phyloP scores from a whole-genome alignment of 2,797 vertebrate species.

The Sebastes vulpes region DNA sequence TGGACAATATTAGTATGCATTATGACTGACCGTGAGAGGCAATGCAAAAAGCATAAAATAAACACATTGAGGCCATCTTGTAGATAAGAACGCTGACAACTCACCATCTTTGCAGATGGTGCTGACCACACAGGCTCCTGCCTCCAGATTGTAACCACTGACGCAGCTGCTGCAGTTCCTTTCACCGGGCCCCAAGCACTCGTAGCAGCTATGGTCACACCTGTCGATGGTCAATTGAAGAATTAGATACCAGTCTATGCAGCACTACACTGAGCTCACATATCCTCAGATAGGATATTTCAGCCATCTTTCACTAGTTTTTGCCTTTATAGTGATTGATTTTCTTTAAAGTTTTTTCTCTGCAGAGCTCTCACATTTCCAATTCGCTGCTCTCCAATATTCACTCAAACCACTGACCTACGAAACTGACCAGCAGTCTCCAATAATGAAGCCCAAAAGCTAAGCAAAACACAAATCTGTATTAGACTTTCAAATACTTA shows the following conservation, averaged over 20 bases:
- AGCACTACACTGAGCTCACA: neutral
- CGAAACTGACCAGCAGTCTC: neutral
- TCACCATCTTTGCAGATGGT: conserved; percentile 99
- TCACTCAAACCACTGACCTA: neutral
- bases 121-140: conserved; percentile 92
- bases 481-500: neutral
- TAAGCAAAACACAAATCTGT: neutral
- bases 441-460: neutral
- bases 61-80: neutral
- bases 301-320: neutral
- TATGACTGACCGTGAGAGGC: neutral
- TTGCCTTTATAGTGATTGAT: neutral
- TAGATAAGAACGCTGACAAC: conserved; percentile 72
- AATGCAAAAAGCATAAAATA: conserved; percentile 5
- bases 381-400: neutral
- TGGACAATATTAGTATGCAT: neutral
- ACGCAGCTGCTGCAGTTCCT: conserved; percentile 95
- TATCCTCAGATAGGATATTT: neutral
- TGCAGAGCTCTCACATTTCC: neutral
- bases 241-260: conserved; percentile 9
- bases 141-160: conserved; percentile 94
- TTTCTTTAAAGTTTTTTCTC: neutral
- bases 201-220: conserved; percentile 94
- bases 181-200: conserved; percentile 93
- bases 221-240: conserved; percentile 70